Percentiles rank a stretch among this genome's conserved stretches.
phyloP scores from a whole-genome alignment of 2,888 invertebrate species.

The Hesperia comma region DNA sequence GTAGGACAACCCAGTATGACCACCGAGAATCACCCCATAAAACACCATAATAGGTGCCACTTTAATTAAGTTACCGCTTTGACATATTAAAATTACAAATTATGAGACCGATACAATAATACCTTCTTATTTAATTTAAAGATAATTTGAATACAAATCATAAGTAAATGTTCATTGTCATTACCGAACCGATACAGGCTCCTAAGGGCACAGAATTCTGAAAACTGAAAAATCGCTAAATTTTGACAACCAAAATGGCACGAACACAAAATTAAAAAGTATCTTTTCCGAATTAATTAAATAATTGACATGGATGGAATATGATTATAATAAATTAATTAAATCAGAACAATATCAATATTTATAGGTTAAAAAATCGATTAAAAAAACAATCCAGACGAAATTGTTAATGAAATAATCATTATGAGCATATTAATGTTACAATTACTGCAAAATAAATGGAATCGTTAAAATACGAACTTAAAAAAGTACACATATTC shows the following conservation, averaged over 20 bases:
- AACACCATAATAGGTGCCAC: too few relatives aligned
- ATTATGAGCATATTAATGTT: background rate
- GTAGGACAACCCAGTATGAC: too few relatives aligned
- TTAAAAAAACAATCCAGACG: background rate
- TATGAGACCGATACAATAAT: too few relatives aligned
- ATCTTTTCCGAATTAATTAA: constrained; percentile 14
- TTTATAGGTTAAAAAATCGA: background rate
- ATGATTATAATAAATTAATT: background rate
- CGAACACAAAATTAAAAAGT: constrained; percentile 1
- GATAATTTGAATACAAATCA: too few relatives aligned
- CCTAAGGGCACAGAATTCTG: too few relatives aligned
- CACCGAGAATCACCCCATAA: too few relatives aligned
- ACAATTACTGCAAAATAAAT: constrained; percentile 4
- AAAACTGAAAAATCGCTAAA: background rate
- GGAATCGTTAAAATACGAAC: constrained; percentile 7
- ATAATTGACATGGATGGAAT: constrained; percentile 3
- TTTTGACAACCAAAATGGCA: background rate
- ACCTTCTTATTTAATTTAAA: too few relatives aligned
- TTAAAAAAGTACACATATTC: background rate
- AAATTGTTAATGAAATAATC: background rate
- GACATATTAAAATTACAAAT: too few relatives aligned
- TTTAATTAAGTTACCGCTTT: too few relatives aligned
- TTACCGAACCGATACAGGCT: too few relatives aligned
- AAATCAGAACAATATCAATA: background rate
- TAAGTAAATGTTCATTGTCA: too few relatives aligned